Evolutionary conservation across 1,140 invertebrate species (phyloP), one percentile per base, ranked within the genome.

Genomic region (Lanistes nyassanus): DNA sequence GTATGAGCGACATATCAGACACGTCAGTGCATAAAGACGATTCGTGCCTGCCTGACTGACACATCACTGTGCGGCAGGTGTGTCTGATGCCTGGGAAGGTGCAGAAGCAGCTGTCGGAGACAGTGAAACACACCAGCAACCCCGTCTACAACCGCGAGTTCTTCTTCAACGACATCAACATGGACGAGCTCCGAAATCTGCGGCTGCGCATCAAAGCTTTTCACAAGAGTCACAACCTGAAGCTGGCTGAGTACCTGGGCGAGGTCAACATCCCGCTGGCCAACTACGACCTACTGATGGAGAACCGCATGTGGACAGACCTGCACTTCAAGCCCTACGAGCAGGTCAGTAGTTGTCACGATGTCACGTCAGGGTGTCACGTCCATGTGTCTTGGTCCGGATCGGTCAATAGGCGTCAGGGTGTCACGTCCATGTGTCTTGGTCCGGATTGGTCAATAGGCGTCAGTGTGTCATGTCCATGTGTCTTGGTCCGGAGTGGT

Each of bases 261-360:
- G 82, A 86, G 76, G 81, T 86, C 5, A 79, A 81, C 51, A 76
- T 88, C 23, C 79, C 80, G 29, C 75, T 88, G 16, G 79, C 82
- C 16, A 83, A 81, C 68, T 86, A 86, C 67, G 85, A 88, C 75
- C 76, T 87, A 29, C 75, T 85, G 29, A 80, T 82, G 65, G 87
- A 88, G 74, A 85, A 84, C 66, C 64, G 87, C 23, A 86, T 88
- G 82, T 88, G 87, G 87, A 84, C 83, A 68, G 86, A 87, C 42
- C 69, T 88, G 3, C 83, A 86, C 58, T 75, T 80, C 7, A 86
- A 83, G 55, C 77, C 76, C 23, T 83, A 86, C 21, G 79, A 76
- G 74, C 81, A 87, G 83, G 86, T 87, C 75, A 78, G 78, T 76
- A 16, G 58, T 42, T 29, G 66, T 21, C 29, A 58, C 9, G 0